A percentile compares a stretch with the other conserved stretches of the same genome.
Conservation (phyloP, 2,888 invertebrate species). For the Andrena dorsata region DNA sequence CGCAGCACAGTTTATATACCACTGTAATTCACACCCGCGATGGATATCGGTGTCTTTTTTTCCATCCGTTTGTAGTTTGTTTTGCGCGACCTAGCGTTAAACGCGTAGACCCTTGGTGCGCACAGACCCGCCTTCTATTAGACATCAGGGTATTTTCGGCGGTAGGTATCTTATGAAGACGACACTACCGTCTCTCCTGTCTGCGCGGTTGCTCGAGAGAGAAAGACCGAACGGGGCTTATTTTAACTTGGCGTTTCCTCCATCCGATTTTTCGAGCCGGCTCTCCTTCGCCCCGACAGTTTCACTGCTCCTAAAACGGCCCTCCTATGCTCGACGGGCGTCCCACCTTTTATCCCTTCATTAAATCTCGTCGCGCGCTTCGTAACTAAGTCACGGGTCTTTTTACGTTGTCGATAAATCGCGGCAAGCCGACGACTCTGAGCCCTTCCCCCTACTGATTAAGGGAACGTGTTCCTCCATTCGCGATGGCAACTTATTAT, state of each 20-base stretch:
- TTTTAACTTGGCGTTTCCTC: conserved; percentile 66
- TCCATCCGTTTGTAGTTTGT: conserved; percentile 39
- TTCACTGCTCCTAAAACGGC: conserved; percentile 45
- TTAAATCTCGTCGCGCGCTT: conserved; percentile 50
- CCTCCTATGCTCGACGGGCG: conserved; percentile 7
- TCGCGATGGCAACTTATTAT: not conserved
- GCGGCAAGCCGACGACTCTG: not conserved
- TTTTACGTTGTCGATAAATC: conserved; percentile 35
- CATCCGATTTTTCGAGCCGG: conserved; percentile 58
- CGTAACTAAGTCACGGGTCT: conserved; percentile 29
- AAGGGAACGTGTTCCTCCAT: not conserved
- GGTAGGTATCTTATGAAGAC: conserved; percentile 55
- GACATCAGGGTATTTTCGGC: conserved; percentile 61
- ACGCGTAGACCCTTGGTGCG: conserved; percentile 34
- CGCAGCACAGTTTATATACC: not conserved
- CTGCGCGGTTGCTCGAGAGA: not conserved
- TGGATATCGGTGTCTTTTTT: conserved; percentile 36
- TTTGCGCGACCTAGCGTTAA: conserved; percentile 29
- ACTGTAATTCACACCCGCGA: conserved; percentile 37
- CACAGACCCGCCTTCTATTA: conserved; percentile 46
- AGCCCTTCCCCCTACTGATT: not conserved
- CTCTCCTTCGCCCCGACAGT: conserved; percentile 22
- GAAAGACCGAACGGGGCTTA: conserved; percentile 51
- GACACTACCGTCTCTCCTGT: conserved; percentile 20
- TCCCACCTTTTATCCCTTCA: conserved; percentile 51